Conservation (phyloP, 2,113 vertebrate genomes). For the Paralichthys olivaceus region DNA sequence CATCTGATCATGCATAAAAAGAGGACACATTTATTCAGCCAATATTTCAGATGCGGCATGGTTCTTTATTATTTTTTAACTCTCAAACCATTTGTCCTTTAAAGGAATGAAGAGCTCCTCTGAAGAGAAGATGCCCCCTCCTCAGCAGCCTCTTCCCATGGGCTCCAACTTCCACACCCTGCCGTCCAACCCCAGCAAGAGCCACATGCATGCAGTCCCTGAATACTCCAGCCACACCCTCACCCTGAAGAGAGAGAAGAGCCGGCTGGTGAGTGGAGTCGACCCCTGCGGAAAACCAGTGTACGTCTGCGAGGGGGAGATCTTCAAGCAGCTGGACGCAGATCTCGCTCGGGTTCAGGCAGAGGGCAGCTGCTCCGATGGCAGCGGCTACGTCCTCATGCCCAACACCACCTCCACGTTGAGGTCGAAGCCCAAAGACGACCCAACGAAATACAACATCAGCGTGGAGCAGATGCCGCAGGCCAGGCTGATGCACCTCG, state of each 20-base stretch:
- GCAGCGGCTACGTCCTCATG: conserved; percentile 93
- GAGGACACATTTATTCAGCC: conserved; percentile 14
- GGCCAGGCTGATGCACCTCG: conserved; percentile 94
- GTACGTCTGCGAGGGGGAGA: conserved; percentile 93
- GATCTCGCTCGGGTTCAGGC: conserved; percentile 90
- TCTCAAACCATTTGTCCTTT: background rate
- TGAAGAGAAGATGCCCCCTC: conserved; percentile 89
- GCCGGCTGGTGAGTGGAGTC: conserved; percentile 67
- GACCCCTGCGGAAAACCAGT: conserved; percentile 88
- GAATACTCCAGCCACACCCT: conserved; percentile 96
- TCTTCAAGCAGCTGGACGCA: conserved; percentile 94
- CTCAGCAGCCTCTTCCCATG: conserved; percentile 89
- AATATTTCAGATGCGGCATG: background rate
- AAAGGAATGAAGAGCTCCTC: conserved; percentile 91
- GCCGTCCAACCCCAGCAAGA: conserved; percentile 92
- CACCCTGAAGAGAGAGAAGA: conserved; percentile 95
- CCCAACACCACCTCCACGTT: conserved; percentile 93
- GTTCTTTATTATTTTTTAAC: conserved; percentile 18
- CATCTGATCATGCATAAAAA: conserved; percentile 22
- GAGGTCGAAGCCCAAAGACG: conserved; percentile 91
- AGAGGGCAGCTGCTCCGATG: conserved; percentile 83
- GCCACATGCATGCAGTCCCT: conserved; percentile 90
- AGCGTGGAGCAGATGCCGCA: conserved; percentile 95
- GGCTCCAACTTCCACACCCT: conserved; percentile 95
- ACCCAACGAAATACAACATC: conserved; percentile 93